A percentile compares a stretch with the other conserved stretches of the same genome.
These are phyloP conservation scores for Xestoiulus laeticollis DNA, from an alignment of 2,888 invertebrate genomes.

Conservation along the genomic window DNA sequence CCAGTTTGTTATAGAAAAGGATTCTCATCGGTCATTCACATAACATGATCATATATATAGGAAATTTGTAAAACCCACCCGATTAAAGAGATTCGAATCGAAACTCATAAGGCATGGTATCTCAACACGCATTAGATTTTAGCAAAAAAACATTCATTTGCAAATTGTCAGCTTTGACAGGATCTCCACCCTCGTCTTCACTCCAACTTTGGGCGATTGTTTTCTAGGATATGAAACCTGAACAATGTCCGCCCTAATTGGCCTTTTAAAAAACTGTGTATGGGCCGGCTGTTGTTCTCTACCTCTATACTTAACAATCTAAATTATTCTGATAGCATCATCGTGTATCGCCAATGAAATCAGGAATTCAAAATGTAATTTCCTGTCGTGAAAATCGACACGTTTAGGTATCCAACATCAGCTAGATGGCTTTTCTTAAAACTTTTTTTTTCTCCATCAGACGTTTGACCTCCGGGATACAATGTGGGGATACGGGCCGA, in stretches of 20 bases:
- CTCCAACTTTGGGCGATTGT: background rate
- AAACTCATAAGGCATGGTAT: slow-evolving; percentile 11
- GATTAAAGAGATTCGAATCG: slow-evolving; percentile 3
- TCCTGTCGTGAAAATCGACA: slow-evolving; percentile 47
- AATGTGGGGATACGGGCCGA: background rate
- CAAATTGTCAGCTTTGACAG: slow-evolving; percentile 27
- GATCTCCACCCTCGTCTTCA: slow-evolving; percentile 22
- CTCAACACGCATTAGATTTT: background rate
- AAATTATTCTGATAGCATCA: slow-evolving; percentile 31
- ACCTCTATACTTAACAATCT: slow-evolving; percentile 28
- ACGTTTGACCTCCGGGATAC: background rate
- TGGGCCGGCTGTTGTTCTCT: background rate
- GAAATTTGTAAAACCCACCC: background rate
- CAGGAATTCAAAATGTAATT: slow-evolving; percentile 47
- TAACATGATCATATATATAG: background rate
- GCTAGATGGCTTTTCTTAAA: background rate
- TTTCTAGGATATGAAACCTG: slow-evolving; percentile 21
- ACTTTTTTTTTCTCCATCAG: background rate
- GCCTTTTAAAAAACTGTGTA: background rate
- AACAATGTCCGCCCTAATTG: slow-evolving; percentile 11
- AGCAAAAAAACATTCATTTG: background rate
- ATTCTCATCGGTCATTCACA: slow-evolving; percentile 3
- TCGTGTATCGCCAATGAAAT: slow-evolving; percentile 32
- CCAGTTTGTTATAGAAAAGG: background rate
- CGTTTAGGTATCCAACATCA: background rate